phyloP scores from a whole-genome alignment of 2,888 invertebrate genomes.

The Pediacus dermestoides region DNA sequence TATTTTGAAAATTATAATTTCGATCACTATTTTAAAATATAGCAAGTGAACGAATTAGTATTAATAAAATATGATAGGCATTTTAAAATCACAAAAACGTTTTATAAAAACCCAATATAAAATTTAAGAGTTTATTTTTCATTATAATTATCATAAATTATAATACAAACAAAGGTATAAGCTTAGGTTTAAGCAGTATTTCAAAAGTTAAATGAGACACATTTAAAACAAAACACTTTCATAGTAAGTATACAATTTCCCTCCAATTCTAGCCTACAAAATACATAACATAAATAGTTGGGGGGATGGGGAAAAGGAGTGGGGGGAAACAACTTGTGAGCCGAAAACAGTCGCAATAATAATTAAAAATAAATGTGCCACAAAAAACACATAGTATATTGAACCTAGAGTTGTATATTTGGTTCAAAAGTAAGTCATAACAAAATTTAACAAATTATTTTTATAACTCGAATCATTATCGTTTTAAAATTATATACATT shows the following conservation, averaged over 20 bases:
- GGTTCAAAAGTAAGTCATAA: slow-evolving; percentile 33
- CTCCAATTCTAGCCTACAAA: slow-evolving; percentile 28
- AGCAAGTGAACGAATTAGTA: too few species aligned
- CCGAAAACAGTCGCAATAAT: slow-evolving; percentile 14
- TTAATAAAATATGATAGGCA: too few species aligned
- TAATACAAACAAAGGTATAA: slow-evolving; percentile 44
- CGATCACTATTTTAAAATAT: too few species aligned
- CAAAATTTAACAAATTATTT: slow-evolving; percentile 32
- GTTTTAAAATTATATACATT: slow-evolving; percentile 22
- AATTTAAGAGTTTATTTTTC: slow-evolving; percentile 37
- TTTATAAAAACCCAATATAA: too few species aligned
- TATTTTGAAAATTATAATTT: too few species aligned
- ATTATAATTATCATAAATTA: slow-evolving; percentile 44
- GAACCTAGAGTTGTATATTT: slow-evolving; percentile 20
- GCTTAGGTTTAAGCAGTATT: slow-evolving; percentile 42
- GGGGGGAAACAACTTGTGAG: slow-evolving; percentile 23
- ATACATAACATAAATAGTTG: slow-evolving; percentile 32
- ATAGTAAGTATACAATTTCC: slow-evolving; percentile 31
- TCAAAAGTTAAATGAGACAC: slow-evolving; percentile 37
- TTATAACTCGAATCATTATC: slow-evolving; percentile 16
- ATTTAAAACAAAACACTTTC: slow-evolving; percentile 36
- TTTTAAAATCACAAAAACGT: too few species aligned
- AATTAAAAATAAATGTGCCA: slow-evolving; percentile 31
- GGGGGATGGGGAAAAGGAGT: not conserved
- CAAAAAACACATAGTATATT: slow-evolving; percentile 27